Percentiles rank a stretch among this genome's conserved stretches.
Conservation (phyloP, 1,140 invertebrate species). For the Cydia strobilella region DNA sequence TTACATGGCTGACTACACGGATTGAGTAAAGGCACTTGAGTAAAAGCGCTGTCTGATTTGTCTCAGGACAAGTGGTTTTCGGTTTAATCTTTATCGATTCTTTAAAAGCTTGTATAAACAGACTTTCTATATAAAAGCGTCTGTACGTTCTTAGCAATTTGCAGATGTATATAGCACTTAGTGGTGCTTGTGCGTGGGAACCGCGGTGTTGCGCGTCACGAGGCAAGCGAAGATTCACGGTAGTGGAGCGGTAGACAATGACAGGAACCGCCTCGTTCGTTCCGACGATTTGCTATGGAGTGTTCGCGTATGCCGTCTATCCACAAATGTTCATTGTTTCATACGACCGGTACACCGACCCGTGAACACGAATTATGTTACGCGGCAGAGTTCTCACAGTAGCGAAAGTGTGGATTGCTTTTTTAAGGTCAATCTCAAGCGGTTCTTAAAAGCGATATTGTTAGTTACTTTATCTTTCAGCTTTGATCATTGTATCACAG, state of each 20-base stretch:
- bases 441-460: conserved; percentile 14
- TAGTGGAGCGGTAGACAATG: conserved; percentile 56
- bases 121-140: conserved; percentile 14
- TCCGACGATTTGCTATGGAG: conserved; percentile 54
- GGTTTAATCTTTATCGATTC: conserved; percentile 17
- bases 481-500: conserved; percentile 10
- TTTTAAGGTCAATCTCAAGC: background rate
- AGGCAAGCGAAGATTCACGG: conserved; percentile 47
- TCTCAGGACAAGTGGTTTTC: conserved; percentile 7
- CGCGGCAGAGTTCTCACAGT: conserved; percentile 25
- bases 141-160: conserved; percentile 24
- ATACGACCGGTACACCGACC: conserved; percentile 41
- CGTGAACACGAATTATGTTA: conserved; percentile 23
- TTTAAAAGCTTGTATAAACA: conserved; percentile 27
- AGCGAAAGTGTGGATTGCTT: conserved; percentile 30
- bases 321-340: conserved; percentile 50
- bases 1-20: background rate
- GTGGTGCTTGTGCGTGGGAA: conserved; percentile 45
- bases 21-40: background rate
- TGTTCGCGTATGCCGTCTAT: conserved; percentile 45
- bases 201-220: conserved; percentile 42
- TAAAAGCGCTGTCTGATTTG: background rate
- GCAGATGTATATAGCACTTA: conserved; percentile 32
- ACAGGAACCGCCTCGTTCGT: conserved; percentile 59
- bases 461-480: background rate